Conservation (phyloP, 1,140 invertebrate species). For the Littorina saxatilis region DNA sequence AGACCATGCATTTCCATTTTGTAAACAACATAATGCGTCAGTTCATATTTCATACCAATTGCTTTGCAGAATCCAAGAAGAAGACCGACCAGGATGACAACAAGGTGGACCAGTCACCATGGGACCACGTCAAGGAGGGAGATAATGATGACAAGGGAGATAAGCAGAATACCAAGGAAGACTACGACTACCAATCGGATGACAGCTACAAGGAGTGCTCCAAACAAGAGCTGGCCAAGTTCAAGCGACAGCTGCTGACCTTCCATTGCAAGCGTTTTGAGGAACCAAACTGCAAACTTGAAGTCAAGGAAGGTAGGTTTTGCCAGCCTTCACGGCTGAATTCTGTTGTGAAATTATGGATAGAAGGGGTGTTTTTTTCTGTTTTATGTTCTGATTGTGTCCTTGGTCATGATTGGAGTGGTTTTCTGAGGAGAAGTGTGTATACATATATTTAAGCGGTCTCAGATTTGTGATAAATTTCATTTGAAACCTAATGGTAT, state of each 20-base stretch:
- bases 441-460: no score
- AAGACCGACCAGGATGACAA: not conserved
- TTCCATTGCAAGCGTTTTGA: constrained; percentile 83
- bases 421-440: no score
- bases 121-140: constrained; percentile 18
- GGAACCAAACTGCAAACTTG: constrained; percentile 70
- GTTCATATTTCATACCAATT: no score
- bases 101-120: constrained; percentile 7
- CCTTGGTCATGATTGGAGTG: no score
- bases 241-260: constrained; percentile 84
- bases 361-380: not conserved
- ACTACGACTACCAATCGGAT: constrained; percentile 24
- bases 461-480: no score
- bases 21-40: no score
- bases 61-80: not conserved
- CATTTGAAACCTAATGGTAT: no score
- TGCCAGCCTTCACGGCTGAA: not conserved
- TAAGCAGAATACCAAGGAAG: not conserved
- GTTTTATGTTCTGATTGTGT: no score
- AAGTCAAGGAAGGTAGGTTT: constrained; percentile 47
- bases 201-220: constrained; percentile 46
- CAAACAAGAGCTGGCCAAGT: constrained; percentile 64
- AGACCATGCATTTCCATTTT: no score
- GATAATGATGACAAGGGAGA: constrained; percentile 7
- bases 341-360: not conserved